phyloP scores from a whole-genome alignment of 2,797 vertebrate genomes.

The Chelmon rostratus region DNA sequence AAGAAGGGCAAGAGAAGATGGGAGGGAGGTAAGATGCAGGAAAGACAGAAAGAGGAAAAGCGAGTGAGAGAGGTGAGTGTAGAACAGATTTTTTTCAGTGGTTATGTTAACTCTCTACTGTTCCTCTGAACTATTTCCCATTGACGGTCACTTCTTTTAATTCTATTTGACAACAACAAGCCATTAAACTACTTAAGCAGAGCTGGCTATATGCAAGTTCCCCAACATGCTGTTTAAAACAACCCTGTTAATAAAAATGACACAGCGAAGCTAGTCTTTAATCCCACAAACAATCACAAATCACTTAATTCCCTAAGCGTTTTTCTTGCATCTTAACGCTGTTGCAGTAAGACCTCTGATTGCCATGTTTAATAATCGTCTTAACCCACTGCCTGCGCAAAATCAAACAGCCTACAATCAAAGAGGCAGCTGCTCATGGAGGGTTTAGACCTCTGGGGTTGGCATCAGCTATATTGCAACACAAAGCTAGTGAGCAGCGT shows the following conservation, averaged over 20 bases:
- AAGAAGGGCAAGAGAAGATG: conserved; percentile 32
- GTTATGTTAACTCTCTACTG: conserved; percentile 23
- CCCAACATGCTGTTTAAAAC: conserved; percentile 27
- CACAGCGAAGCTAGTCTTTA: conserved; percentile 53
- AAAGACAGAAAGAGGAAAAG: conserved; percentile 20
- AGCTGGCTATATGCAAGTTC: neutral
- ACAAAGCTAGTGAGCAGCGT: conserved; percentile 23
- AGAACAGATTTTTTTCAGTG: conserved; percentile 55
- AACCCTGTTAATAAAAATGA: conserved; percentile 27
- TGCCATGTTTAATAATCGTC: conserved; percentile 74
- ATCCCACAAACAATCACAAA: conserved; percentile 74
- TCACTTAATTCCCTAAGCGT: conserved; percentile 65
- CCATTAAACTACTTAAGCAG: conserved; percentile 9
- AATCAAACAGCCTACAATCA: conserved; percentile 58
- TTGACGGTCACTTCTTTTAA: neutral
- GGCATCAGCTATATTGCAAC: conserved; percentile 12
- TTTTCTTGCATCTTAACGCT: conserved; percentile 66
- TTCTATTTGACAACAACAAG: neutral
- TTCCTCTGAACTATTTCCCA: conserved; percentile 11
- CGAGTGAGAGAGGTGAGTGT: conserved; percentile 25
- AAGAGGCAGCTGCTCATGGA: conserved; percentile 41
- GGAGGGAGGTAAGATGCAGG: neutral
- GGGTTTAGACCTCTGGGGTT: conserved; percentile 40
- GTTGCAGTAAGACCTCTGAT: conserved; percentile 62
- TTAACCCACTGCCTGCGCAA: conserved; percentile 60